phyloP scores from a whole-genome alignment of 2,113 vertebrate genomes.

The Callocephalon fimbriatum region DNA sequence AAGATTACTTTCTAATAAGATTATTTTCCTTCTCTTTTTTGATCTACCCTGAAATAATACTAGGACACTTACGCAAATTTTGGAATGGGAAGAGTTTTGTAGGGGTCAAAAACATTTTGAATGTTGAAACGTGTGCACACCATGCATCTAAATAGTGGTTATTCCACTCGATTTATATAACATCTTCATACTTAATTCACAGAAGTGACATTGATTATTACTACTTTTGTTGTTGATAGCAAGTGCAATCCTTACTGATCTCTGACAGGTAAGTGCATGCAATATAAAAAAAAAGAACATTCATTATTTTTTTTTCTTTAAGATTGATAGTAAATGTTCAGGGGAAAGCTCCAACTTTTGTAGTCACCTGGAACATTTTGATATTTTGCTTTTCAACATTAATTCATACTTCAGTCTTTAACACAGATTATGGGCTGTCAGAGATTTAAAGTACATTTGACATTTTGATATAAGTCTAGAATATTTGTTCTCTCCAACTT shows the following conservation, averaged over 20 bases:
- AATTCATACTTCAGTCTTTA: slow-evolving; percentile 9
- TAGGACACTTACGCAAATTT: not conserved
- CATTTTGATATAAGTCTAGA: slow-evolving; percentile 26
- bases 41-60: not conserved
- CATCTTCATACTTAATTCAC: not conserved
- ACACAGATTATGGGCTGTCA: slow-evolving; percentile 3
- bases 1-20: not conserved
- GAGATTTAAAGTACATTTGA: slow-evolving; percentile 46
- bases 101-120: not conserved
- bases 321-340: not conserved
- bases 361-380: not conserved
- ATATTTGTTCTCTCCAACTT: slow-evolving; percentile 28
- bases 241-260: not conserved
- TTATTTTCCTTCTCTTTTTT: not conserved
- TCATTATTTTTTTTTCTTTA: not conserved
- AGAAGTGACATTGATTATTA: not conserved
- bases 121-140: not conserved
- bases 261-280: not conserved
- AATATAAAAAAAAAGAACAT: not conserved
- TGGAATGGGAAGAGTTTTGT: not conserved
- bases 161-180: not conserved
- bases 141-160: not conserved
- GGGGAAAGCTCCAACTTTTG: not conserved
- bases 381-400: not conserved
- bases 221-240: not conserved